phyloP scores from a whole-genome alignment of 2,888 invertebrate species.

The Eurytoma californica region DNA sequence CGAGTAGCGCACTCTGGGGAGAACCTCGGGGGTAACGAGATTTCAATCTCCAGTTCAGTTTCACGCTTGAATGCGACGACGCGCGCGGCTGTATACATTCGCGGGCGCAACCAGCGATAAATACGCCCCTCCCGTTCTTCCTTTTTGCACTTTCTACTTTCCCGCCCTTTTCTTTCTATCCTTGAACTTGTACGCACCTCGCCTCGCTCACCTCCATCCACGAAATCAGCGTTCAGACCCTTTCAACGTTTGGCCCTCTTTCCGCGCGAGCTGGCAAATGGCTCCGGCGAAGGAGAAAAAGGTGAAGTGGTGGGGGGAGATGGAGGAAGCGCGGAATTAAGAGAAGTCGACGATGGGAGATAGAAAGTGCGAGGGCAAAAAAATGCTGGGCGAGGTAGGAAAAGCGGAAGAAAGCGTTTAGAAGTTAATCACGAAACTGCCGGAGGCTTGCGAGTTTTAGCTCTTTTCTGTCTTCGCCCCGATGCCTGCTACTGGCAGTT shows the following conservation, averaged over 20 bases:
- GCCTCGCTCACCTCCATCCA: neutral
- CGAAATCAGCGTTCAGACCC: constrained; percentile 18
- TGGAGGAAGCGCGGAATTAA: constrained; percentile 7
- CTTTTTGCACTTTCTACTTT: neutral
- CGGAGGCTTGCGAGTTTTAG: constrained; percentile 62
- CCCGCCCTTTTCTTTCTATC: constrained; percentile 11
- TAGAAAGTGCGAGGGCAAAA: constrained; percentile 25
- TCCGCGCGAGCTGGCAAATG: constrained; percentile 3
- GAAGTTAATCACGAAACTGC: constrained; percentile 65
- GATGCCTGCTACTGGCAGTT: constrained; percentile 59
- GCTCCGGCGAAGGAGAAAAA: constrained; percentile 10
- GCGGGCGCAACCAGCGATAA: constrained; percentile 52
- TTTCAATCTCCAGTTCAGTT: constrained; percentile 56
- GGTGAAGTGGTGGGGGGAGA: constrained; percentile 13
- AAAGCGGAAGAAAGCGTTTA: constrained; percentile 57
- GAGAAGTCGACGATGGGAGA: constrained; percentile 9
- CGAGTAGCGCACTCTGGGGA: constrained; percentile 9
- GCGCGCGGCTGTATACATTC: constrained; percentile 47
- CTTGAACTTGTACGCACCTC: no score
- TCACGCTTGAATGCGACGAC: constrained; percentile 53
- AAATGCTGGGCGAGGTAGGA: constrained; percentile 1
- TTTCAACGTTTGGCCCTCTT: constrained; percentile 16
- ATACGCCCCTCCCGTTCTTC: constrained; percentile 47
- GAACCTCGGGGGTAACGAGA: constrained; percentile 49
- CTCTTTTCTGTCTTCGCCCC: constrained; percentile 58